phyloP scores from a whole-genome alignment of 2,113 vertebrate genomes.

The Pollachius pollachius region DNA sequence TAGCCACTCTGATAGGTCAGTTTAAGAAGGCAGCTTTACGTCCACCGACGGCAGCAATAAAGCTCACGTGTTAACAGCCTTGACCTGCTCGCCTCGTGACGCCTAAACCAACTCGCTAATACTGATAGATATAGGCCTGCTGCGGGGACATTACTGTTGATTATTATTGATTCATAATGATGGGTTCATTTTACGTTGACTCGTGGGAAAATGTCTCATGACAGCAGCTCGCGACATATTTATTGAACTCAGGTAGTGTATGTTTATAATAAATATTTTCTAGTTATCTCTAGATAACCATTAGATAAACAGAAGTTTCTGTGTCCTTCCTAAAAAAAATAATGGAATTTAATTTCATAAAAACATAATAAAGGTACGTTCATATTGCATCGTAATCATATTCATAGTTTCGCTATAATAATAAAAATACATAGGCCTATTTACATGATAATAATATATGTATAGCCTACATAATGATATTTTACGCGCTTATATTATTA shows the following conservation, averaged over 20 bases:
- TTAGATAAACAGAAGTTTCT: too few species aligned
- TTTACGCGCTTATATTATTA: background rate
- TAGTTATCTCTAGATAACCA: too few species aligned
- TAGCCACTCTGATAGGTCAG: background rate
- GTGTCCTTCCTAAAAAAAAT: too few species aligned
- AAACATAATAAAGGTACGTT: background rate
- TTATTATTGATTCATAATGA: conserved; percentile 62
- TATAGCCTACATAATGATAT: background rate
- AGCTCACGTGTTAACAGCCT: background rate
- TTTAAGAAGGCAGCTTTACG: too few species aligned
- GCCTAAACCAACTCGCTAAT: conserved; percentile 36
- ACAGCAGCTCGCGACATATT: conserved; percentile 24
- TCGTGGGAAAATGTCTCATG: conserved; percentile 36
- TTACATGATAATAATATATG: conserved; percentile 11
- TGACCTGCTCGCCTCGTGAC: conserved; percentile 1
- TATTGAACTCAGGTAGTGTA: conserved; percentile 29
- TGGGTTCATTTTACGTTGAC: background rate
- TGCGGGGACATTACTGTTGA: conserved; percentile 54
- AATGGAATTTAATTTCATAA: too few species aligned
- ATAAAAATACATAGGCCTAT: conserved; percentile 1
- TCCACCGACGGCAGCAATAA: background rate
- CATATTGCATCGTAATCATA: background rate
- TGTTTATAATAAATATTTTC: conserved; percentile 30
- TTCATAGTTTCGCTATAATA: background rate
- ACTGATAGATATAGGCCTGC: conserved; percentile 26